Conservation (phyloP, 1,140 invertebrate species). For the Colletes gigas region DNA sequence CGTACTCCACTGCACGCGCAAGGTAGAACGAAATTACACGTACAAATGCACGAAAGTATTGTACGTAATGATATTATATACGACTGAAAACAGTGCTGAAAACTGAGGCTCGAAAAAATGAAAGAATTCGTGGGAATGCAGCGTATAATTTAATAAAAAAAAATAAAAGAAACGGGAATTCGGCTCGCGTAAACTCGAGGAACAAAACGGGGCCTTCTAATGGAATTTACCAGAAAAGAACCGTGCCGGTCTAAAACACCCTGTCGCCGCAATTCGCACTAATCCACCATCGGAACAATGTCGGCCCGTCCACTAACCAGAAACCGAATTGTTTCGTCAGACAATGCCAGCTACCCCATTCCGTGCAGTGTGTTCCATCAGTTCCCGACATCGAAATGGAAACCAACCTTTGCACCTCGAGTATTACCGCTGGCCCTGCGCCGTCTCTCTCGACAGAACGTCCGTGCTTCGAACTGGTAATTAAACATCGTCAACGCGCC, state of each 20-base stretch:
- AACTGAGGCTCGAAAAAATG: no score
- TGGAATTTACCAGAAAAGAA: neutral
- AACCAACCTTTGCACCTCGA: neutral
- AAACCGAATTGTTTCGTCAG: conserved; percentile 20
- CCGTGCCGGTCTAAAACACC: neutral
- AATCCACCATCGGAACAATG: conserved; percentile 21
- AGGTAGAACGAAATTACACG: no score
- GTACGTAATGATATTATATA: no score
- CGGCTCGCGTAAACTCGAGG: neutral
- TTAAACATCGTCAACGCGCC: conserved; percentile 1
- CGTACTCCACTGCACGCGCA: no score
- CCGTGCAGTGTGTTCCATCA: neutral
- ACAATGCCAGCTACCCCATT: neutral
- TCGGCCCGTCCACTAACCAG: conserved; percentile 11
- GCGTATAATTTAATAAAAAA: no score
- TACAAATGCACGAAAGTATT: no score
- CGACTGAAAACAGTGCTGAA: no score
- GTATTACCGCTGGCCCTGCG: neutral
- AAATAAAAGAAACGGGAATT: no score
- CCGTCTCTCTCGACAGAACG: neutral
- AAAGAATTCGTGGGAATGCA: no score
- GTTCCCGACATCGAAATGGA: neutral
- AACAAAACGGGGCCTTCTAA: neutral
- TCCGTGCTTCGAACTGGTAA: neutral
- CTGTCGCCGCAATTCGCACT: conserved; percentile 5